A percentile compares a stretch with the other conserved stretches of the same genome.
These are phyloP conservation scores for Idaea dimidiata DNA, from an alignment of 2,888 invertebrate species.

Conservation along the genomic window DNA sequence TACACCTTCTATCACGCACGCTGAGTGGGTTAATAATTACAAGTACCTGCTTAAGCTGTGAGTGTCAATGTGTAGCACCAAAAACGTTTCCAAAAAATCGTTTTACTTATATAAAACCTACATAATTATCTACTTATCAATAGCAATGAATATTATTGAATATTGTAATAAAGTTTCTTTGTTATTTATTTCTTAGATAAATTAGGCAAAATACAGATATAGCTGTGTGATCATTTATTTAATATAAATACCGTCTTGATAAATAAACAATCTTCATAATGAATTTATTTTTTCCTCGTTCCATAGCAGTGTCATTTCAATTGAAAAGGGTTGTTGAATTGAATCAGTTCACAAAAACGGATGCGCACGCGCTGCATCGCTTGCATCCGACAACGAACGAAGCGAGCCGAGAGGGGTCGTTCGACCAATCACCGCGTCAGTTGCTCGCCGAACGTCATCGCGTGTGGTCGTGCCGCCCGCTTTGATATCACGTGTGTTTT, in stretches of 20 bases:
- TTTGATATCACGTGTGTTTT: slow-evolving; percentile 47
- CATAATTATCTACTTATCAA: too few species aligned
- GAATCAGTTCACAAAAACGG: slow-evolving; percentile 26
- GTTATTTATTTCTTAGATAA: too few species aligned
- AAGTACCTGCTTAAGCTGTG: too few species aligned
- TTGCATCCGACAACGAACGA: slow-evolving; percentile 25
- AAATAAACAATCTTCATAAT: not conserved
- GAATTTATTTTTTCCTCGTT: not conserved
- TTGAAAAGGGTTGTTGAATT: slow-evolving; percentile 17
- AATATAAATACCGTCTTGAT: not conserved
- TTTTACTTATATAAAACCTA: too few species aligned
- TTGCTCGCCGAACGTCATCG: slow-evolving; percentile 48
- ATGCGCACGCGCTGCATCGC: slow-evolving; percentile 59
- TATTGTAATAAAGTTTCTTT: too few species aligned
- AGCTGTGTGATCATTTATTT: not conserved
- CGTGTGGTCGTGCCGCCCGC: slow-evolving; percentile 42
- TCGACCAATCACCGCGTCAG: slow-evolving; percentile 56
- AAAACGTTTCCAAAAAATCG: too few species aligned
- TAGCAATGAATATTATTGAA: too few species aligned
- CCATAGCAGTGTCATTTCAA: not conserved
- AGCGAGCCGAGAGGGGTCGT: slow-evolving; percentile 25
- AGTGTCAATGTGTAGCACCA: too few species aligned
- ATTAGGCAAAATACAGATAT: too few species aligned
- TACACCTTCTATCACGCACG: too few species aligned
- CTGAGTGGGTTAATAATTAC: too few species aligned